Evolutionary conservation across 2,797 vertebrate genomes (phyloP).

Genomic region (Tapirus indicus): DNA sequence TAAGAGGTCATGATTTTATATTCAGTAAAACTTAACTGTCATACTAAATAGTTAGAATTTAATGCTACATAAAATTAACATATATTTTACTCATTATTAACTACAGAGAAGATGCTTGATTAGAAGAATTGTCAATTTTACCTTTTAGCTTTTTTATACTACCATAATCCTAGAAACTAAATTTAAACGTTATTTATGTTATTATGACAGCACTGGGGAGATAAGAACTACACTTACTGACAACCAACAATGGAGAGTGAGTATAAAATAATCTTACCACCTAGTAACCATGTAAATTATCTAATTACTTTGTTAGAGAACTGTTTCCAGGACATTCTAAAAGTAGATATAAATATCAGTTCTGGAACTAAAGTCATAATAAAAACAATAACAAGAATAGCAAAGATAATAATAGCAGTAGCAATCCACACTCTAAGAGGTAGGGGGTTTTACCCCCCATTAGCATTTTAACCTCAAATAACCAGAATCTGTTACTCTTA

Average conservation of each 20-base stretch:
- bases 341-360: background rate
- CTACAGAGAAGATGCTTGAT: background rate
- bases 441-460: background rate
- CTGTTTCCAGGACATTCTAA: conserved; percentile 11
- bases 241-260: background rate
- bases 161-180: background rate
- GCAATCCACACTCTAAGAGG: background rate
- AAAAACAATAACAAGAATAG: background rate
- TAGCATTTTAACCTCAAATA: background rate
- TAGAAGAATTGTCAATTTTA: background rate
- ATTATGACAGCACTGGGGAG: background rate
- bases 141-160: background rate
- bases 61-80: background rate
- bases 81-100: background rate
- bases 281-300: background rate
- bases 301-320: background rate
- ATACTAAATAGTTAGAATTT: background rate
- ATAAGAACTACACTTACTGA: background rate
- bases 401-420: background rate
- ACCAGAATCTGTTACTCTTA: background rate
- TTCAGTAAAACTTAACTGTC: background rate
- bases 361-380: background rate
- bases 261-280: background rate
- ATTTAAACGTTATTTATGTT: background rate
- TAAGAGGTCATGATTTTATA: background rate